Evolutionary conservation across 2,888 invertebrate genomes (phyloP), one percentile per base, ranked within the genome.

Genomic region (Phengaris alcon): DNA sequence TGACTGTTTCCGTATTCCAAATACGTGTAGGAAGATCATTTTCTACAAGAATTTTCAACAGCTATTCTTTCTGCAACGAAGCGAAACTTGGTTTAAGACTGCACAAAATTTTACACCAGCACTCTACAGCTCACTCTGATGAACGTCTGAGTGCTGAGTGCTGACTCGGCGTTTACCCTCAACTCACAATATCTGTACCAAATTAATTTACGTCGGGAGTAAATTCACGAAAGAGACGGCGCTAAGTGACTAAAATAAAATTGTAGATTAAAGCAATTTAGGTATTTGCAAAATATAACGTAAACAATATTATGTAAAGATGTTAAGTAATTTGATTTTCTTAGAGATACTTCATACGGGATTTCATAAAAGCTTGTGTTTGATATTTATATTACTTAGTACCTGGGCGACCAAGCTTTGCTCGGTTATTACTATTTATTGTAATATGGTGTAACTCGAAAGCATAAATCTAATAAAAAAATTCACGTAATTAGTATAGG

Each of bases 201-300:
- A 64, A 64, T 64, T 12, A 22, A 64, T 35, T 64, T 64, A 64
- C 35, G 35, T 35, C 35, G 15, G 64, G 64, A 44, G 64, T 9
- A 64, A 64, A 64, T 64, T 64, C 64, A 44, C 12, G 35, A 64
- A 64, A 64, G 13, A 64, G 35, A 35, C 13, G 35, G 12, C 35
- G 44, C 64, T 35, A 64, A 64, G 64, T 64, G 64, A 59, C 59
- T 9, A 64, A 64, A 64, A 64, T 64, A 35, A 7, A 64, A 64
- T 35, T 64, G 64, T 64, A 64, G 12, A 64, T 64, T 44, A 35
- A 35, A 64, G 44, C 35, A 44, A 35, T 64, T n/a, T n/a, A 22
- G 22, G 22, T 0, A 13, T 22, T 22, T 22, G 22, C 5, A 15
- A 59, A 10, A 59, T 48, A 48, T 7, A 59, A 59, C 22, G 22